Conservation (phyloP, 2,888 invertebrate genomes). For the Belgica antarctica region DNA sequence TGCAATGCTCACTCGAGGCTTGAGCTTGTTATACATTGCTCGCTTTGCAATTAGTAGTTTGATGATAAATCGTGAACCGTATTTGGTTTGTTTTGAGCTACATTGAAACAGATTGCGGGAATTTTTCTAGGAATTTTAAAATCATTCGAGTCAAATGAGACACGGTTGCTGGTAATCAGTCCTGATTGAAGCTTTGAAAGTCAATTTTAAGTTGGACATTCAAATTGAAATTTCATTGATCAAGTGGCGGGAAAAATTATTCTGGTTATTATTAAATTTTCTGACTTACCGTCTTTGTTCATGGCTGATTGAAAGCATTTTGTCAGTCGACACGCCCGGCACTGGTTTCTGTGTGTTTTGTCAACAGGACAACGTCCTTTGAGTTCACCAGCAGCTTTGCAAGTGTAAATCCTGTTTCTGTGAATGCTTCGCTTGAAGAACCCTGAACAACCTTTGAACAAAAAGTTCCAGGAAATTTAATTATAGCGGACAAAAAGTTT, state of each 20-base stretch:
- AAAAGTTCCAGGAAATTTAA: background rate
- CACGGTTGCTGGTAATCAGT: too few relatives aligned
- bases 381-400: slow-evolving; percentile 90
- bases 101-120: too few relatives aligned
- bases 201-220: too few relatives aligned
- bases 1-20: too few relatives aligned
- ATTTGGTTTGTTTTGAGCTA: too few relatives aligned
- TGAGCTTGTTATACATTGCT: too few relatives aligned
- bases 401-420: slow-evolving; percentile 92
- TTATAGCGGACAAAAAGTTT: background rate
- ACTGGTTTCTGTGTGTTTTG: slow-evolving; percentile 96
- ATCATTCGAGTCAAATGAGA: too few relatives aligned
- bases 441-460: slow-evolving; percentile 79
- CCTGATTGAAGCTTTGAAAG: too few relatives aligned
- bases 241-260: background rate
- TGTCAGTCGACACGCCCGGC: slow-evolving; percentile 88
- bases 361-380: slow-evolving; percentile 94
- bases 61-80: too few relatives aligned
- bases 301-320: slow-evolving; percentile 96
- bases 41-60: too few relatives aligned
- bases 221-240: too few relatives aligned
- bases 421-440: slow-evolving; percentile 97
- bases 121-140: too few relatives aligned
- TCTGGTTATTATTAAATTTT: background rate
- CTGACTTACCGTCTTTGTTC: slow-evolving; percentile 95